Conservation (phyloP, 2,888 invertebrate genomes). For the Microdon myrmicae region DNA sequence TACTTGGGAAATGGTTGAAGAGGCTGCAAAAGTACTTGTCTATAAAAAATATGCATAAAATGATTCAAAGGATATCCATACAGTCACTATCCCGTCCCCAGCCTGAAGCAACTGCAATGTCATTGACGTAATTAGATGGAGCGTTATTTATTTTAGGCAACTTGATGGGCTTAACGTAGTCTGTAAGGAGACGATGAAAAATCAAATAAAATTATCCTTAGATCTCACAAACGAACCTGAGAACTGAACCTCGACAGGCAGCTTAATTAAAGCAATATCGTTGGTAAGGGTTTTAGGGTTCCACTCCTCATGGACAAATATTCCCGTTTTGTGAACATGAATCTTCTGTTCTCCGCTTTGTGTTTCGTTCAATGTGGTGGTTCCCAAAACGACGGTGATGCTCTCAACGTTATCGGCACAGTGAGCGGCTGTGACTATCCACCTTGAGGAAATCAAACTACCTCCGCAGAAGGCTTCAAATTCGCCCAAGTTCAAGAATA, state of each 20-base stretch:
- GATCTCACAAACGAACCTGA: constrained; percentile 21
- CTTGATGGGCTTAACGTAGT: constrained; percentile 52
- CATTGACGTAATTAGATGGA: constrained; percentile 53
- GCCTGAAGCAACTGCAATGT: constrained; percentile 54
- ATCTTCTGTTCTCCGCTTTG: constrained; percentile 54
- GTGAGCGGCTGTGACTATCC: constrained; percentile 58
- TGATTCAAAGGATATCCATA: constrained; percentile 1
- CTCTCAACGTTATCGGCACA: constrained; percentile 51
- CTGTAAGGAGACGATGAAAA: constrained; percentile 19
- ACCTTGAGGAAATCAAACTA: constrained; percentile 54
- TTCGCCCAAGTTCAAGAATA: constrained; percentile 18
- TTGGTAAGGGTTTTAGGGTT: constrained; percentile 47
- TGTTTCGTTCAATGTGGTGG: constrained; percentile 42
- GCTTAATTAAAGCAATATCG: constrained; percentile 59
- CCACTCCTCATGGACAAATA: constrained; percentile 53
- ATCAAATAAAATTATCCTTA: not conserved
- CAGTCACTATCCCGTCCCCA: constrained; percentile 56
- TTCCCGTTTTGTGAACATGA: constrained; percentile 34
- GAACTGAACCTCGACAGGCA: constrained; percentile 51
- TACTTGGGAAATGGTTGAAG: constrained; percentile 51
- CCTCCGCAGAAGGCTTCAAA: constrained; percentile 57
- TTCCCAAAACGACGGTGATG: constrained; percentile 54
- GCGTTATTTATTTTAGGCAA: constrained; percentile 51
- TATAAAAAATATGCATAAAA: not conserved
- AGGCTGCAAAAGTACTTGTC: not conserved